Percentiles rank a stretch among this genome's conserved stretches.
Evolutionary conservation across 2,797 vertebrate genomes (phyloP).

Genomic region (Lindbergichthys nudifrons): DNA sequence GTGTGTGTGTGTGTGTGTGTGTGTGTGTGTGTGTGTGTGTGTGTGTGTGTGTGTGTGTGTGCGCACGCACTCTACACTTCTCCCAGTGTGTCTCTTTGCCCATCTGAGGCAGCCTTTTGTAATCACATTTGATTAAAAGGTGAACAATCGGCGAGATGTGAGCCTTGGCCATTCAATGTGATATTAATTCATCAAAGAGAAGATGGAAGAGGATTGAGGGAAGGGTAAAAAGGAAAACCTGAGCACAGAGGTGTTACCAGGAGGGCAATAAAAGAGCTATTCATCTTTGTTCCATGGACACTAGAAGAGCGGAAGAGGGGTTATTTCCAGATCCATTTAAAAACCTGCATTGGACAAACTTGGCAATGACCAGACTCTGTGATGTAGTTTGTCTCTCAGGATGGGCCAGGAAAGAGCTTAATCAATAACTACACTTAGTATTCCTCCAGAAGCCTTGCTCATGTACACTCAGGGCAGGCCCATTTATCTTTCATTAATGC

Average conservation of each 20-base stretch:
- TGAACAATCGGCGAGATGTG: conserved; percentile 69
- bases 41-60: conserved; percentile 4
- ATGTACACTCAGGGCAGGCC: conserved; percentile 60
- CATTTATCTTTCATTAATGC: conserved; percentile 82
- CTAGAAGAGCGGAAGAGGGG: conserved; percentile 43
- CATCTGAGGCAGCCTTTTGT: conserved; percentile 67
- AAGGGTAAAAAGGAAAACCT: conserved; percentile 53
- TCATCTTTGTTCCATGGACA: conserved; percentile 81
- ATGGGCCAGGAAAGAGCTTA: conserved; percentile 62
- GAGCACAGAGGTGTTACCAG: conserved; percentile 74
- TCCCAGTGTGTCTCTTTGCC: conserved; percentile 42
- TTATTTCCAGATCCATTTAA: conserved; percentile 76
- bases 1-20: neutral
- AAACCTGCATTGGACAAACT: conserved; percentile 67
- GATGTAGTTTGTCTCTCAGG: conserved; percentile 73
- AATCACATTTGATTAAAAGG: conserved; percentile 79
- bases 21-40: neutral
- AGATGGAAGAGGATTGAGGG: conserved; percentile 53
- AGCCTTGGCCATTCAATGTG: conserved; percentile 71
- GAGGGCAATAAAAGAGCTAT: conserved; percentile 82
- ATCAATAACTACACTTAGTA: conserved; percentile 79
- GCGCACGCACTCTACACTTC: conserved; percentile 39
- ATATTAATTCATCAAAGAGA: conserved; percentile 80
- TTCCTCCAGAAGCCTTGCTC: conserved; percentile 66
- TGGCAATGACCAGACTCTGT: conserved; percentile 65